Base-by-base conservation (phyloP, 1,140 invertebrate species). In the Hyposmocoma kahamanoa region DNA sequence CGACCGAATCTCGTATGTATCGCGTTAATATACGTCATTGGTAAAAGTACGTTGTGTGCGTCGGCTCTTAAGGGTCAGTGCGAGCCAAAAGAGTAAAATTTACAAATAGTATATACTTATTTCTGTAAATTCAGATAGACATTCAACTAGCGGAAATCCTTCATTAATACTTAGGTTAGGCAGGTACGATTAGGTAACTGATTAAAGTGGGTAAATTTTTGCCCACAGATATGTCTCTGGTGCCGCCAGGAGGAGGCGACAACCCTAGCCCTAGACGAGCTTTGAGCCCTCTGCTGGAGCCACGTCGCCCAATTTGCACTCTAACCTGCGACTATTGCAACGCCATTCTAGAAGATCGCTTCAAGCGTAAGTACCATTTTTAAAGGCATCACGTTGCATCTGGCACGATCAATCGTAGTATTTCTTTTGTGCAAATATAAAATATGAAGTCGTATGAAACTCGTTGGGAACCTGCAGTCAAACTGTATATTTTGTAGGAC, bases 251-350 rank as follows among this genome's bases (percentile, higher is more conserved):
- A 5, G 83, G 73, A 5, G 72, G 59, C 50, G 88, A 84, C 58
- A 87, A 87, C 6, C 82, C 87, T 1, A 89, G 87, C 43, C 91
- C 91, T n/a, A 83, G 90, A 52, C 86, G 90, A 45, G 90, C 91
- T 0, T 88, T 92, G 28, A 92, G 91, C 58, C 92, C 92, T 1
- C 74, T 92, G 20, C 83, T 92, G 34, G 91, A 92, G 77, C 89
- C 91, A 50, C 85, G 91, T 15, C 79, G 91, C 42, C 91, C 91
- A 17, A 90, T 92, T 60, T 93, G 92, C 80, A 93, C 91, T 1
- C 86, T 93, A 17, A 92, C 92, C 68, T 93, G 92, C 67, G 90
- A 91, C 56, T 88, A 89, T 52, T 93, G 92, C 85, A 91, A 89
- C 41, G 83, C 88, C 26, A 89, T 90, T 47, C 84, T 92, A 26